These are phyloP conservation scores for Sipha flava DNA, from an alignment of 1,140 invertebrate species.

Conservation along the genomic window DNA sequence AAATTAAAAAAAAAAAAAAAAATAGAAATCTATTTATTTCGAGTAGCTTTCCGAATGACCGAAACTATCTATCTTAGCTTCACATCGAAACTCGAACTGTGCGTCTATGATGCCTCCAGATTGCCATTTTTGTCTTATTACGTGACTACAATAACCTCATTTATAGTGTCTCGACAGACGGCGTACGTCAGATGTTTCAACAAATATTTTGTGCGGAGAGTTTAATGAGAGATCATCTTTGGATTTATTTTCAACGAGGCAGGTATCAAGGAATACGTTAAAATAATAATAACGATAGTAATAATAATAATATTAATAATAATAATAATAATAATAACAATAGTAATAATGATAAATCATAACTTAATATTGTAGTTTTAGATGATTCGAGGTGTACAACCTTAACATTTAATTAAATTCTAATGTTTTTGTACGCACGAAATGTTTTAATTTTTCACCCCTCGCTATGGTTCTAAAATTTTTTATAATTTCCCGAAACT, in stretches of 20 bases:
- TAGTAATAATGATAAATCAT: neutral
- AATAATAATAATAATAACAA: neutral
- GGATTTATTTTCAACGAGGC: neutral
- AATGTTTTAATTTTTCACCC: neutral
- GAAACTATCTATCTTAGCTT: too few species aligned
- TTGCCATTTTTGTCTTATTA: too few species aligned
- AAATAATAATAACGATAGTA: neutral
- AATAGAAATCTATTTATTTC: too few species aligned
- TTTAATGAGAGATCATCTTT: neutral
- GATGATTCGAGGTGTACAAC: neutral
- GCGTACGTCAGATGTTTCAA: neutral
- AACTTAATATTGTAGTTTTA: neutral
- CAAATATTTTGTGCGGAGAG: neutral
- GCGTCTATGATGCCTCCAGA: too few species aligned
- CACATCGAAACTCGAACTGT: too few species aligned
- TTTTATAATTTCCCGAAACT: neutral
- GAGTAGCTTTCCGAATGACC: too few species aligned
- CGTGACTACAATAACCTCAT: neutral
- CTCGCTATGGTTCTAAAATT: neutral
- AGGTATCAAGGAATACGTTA: too few species aligned
- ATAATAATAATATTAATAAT: neutral
- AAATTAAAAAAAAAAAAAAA: too few species aligned
- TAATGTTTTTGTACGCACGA: neutral
- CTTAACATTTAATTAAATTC: neutral
- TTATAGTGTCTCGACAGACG: neutral